Evolutionary conservation across 2,113 vertebrate genomes (phyloP), one percentile per base, ranked within the genome.

Genomic region (Psettodes erumei): DNA sequence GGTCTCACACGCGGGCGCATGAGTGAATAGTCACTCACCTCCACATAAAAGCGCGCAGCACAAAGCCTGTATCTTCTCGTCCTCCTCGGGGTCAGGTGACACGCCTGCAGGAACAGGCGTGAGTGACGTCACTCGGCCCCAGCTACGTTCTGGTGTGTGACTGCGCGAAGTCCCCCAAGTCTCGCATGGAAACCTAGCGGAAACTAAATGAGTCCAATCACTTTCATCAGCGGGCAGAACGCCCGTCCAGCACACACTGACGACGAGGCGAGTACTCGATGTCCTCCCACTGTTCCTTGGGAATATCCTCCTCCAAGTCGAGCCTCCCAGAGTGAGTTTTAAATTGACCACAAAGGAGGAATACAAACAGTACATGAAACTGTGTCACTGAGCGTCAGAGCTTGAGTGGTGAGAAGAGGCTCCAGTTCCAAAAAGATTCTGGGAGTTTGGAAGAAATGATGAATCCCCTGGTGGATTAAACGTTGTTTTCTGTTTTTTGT

Each of bases 261-360:
- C 16, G 16, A 43, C 16, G 37, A 55, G 23, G 16, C 55, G 18
- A 4, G 68, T 27, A 65, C 72, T 53, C 59, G 42, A 15, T 28
- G 53, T 71, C 38, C 76, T 77, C 73, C 69, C 48, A 63, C 55
- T 61, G 54, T 8, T 55, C 37, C 61, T 73, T 37, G 50, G 50
- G 51, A 81, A 51, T 74, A 15, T 68, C 21, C 27, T 64, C 40
- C 45, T 63, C 8, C 33, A 11, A 19, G 50, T 48, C 0, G 1
- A 51, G 21, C 43, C 55, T 69, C 37, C 76, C 23, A 15, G 56
- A 78, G 67, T 55, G 56, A 66, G 32, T 50, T 71, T 83, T 27
- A 67, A 70, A 60, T 76, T 16, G n/a, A 32, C 69, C 70, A 51
- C 37, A 71, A 48, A 47, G 64, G 18, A 25, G 38, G 25, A 86